Conservation (phyloP, 2,888 invertebrate species). For the Dusona sp. region DNA sequence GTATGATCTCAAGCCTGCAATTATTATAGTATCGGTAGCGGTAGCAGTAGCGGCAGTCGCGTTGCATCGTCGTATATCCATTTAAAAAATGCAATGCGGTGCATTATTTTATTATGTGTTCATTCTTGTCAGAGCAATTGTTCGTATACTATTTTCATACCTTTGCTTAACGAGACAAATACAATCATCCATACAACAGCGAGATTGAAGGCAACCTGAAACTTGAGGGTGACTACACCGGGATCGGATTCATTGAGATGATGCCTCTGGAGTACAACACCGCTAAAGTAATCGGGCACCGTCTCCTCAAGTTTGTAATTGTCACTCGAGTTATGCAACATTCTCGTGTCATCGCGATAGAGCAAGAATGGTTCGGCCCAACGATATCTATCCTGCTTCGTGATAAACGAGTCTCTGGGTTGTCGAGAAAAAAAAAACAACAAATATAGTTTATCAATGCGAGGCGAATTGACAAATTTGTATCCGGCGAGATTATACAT, state of each 20-base stretch:
- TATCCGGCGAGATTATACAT: too few relatives aligned
- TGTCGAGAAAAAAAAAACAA: too few relatives aligned
- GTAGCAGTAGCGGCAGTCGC: not conserved
- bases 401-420: conserved; percentile 91
- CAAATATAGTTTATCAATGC: too few relatives aligned
- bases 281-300: conserved; percentile 94
- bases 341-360: conserved; percentile 88
- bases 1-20: conserved; percentile 90
- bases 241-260: conserved; percentile 84
- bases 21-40: not conserved
- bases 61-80: not conserved
- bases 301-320: conserved; percentile 89
- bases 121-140: too few relatives aligned
- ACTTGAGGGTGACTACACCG: conserved; percentile 89
- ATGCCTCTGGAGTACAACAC: conserved; percentile 91
- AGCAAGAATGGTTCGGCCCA: conserved; percentile 92
- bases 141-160: conserved; percentile 81
- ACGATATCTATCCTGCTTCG: conserved; percentile 91
- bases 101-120: too few relatives aligned
- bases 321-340: conserved; percentile 78
- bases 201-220: conserved; percentile 95
- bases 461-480: too few relatives aligned
- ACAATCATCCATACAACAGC: conserved; percentile 96
- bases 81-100: too few relatives aligned
- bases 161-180: conserved; percentile 95